phyloP scores from a whole-genome alignment of 2,888 invertebrate species.

The Exephanes ischioxanthus region DNA sequence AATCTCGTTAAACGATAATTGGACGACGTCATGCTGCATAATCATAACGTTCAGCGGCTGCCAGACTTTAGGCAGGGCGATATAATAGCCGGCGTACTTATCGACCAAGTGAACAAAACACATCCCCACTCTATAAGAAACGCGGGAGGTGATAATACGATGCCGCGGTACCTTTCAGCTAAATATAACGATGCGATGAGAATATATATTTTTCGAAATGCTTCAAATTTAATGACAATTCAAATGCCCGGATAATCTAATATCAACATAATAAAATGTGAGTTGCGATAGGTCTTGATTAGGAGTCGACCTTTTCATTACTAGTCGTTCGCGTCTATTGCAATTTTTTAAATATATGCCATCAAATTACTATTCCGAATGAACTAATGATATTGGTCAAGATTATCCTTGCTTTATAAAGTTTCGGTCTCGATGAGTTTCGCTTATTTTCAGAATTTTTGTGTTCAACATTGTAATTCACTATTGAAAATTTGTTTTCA shows the following conservation, averaged over 20 bases:
- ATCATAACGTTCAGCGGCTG: slow-evolving; percentile 69
- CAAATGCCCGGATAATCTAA: not conserved
- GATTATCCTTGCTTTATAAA: too few relatives aligned
- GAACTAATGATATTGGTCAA: too few relatives aligned
- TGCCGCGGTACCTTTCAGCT: not conserved
- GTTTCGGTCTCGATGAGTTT: too few relatives aligned
- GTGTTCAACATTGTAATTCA: too few relatives aligned
- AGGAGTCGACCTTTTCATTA: too few relatives aligned
- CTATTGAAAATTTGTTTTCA: too few relatives aligned
- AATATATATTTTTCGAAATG: not conserved
- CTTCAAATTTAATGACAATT: not conserved
- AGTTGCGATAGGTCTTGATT: too few relatives aligned
- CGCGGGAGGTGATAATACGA: not conserved
- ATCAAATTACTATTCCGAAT: too few relatives aligned
- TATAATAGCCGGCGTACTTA: slow-evolving; percentile 58
- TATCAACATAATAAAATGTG: too few relatives aligned
- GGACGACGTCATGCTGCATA: slow-evolving; percentile 72
- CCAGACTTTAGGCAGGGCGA: slow-evolving; percentile 52
- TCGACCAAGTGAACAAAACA: slow-evolving; percentile 60
- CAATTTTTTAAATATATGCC: too few relatives aligned
- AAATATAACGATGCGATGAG: not conserved
- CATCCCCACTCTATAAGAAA: not conserved
- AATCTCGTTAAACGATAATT: slow-evolving; percentile 73
- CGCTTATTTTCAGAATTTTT: too few relatives aligned
- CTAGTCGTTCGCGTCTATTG: too few relatives aligned